phyloP scores from a whole-genome alignment of 2,113 vertebrate genomes.

The Rhinogobius similis region DNA sequence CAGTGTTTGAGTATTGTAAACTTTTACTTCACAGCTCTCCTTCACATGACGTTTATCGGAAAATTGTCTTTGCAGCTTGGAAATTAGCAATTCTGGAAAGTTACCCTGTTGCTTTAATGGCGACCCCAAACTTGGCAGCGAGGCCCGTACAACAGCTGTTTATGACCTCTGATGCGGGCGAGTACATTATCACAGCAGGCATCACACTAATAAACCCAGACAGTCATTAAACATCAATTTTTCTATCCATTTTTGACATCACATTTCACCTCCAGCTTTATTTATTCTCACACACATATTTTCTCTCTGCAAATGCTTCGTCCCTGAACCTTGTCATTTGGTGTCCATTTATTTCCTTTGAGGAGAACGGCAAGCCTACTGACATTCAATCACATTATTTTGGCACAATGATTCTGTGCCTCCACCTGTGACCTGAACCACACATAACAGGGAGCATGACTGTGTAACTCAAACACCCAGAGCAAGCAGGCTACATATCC shows the following conservation, averaged over 20 bases:
- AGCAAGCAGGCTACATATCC: conserved; percentile 30
- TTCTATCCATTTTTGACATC: neutral
- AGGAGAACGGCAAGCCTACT: conserved; percentile 57
- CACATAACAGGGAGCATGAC: conserved; percentile 52
- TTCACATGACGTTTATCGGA: neutral
- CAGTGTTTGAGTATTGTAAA: neutral
- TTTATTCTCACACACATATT: conserved; percentile 21
- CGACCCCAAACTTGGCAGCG: conserved; percentile 2
- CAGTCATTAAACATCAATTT: neutral
- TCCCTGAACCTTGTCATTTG: conserved; percentile 48
- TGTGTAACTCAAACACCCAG: conserved; percentile 54
- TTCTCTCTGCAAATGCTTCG: conserved; percentile 38
- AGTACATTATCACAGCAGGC: conserved; percentile 14
- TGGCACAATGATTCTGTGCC: conserved; percentile 62
- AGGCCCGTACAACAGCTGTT: conserved; percentile 11
- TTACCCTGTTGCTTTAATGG: neutral
- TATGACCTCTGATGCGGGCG: conserved; percentile 30
- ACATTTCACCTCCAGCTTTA: conserved; percentile 22
- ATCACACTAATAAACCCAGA: conserved; percentile 22
- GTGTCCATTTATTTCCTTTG: conserved; percentile 59
- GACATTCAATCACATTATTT: conserved; percentile 76
- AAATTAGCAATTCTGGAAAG: neutral
- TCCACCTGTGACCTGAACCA: conserved; percentile 70
- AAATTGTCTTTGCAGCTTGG: neutral
- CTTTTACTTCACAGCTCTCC: neutral